These are phyloP conservation scores for Phylloscopus collybita DNA, from an alignment of 2,797 vertebrate genomes.

Conservation along the genomic window DNA sequence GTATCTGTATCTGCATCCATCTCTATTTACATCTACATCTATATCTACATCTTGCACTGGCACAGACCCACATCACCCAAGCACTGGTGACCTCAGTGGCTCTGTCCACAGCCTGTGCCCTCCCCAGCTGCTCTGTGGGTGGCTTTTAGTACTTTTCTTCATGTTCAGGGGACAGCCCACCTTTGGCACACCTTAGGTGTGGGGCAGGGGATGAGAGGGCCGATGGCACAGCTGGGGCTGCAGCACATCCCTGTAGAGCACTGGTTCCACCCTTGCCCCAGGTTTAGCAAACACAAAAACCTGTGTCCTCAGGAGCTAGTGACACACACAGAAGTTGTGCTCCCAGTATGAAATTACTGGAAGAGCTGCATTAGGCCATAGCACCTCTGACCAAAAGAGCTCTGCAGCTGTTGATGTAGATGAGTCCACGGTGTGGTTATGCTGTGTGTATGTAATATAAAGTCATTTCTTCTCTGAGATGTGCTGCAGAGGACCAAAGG, in stretches of 20 bases:
- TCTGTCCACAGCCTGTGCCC: neutral
- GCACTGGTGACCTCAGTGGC: neutral
- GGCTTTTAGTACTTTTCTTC: neutral
- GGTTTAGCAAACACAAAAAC: neutral
- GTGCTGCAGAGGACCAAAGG: conserved; percentile 18
- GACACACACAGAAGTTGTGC: neutral
- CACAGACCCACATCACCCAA: fast-evolving
- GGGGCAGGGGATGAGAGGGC: neutral
- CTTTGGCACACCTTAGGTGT: neutral
- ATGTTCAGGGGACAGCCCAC: neutral
- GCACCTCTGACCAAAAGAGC: neutral
- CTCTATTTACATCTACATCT: neutral
- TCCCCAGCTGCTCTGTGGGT: fast-evolving
- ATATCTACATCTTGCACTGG: fast-evolving
- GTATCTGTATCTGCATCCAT: no score
- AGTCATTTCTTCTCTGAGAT: conserved; percentile 15
- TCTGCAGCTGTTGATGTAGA: neutral
- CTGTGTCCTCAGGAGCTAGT: neutral
- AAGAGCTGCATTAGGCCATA: neutral
- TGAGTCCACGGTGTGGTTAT: neutral
- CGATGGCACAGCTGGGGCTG: fast-evolving
- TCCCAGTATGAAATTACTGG: neutral
- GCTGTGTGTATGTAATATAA: neutral
- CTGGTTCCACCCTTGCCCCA: neutral
- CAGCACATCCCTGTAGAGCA: neutral